Conservation (phyloP, 2,113 vertebrate genomes). For the Baryphthengus martii region DNA sequence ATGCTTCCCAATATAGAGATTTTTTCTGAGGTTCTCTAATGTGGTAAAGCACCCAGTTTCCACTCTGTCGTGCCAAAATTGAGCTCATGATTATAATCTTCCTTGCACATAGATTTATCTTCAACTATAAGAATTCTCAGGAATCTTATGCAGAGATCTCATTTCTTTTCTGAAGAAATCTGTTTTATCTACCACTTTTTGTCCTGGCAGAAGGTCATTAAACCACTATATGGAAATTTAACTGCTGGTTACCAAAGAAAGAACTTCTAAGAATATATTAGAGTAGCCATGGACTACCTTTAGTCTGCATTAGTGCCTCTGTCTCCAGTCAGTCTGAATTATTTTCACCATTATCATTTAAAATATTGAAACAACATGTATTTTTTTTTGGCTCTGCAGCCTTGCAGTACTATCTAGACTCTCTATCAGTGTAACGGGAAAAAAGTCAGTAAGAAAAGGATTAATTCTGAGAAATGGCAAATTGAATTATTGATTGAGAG, state of each 20-base stretch:
- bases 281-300: not conserved
- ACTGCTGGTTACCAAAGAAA: not conserved
- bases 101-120: not conserved
- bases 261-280: not conserved
- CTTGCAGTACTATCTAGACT: not conserved
- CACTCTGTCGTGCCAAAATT: not conserved
- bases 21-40: not conserved
- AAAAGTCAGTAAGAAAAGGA: not conserved
- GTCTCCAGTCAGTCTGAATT: not conserved
- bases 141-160: not conserved
- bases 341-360: not conserved
- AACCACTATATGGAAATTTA: not conserved
- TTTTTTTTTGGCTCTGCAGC: not conserved
- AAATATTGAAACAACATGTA: not conserved
- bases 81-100: not conserved
- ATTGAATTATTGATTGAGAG: not conserved
- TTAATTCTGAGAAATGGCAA: conserved; percentile 2
- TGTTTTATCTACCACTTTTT: not conserved
- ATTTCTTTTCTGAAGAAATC: not conserved
- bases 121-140: not conserved
- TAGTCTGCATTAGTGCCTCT: not conserved
- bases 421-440: not conserved
- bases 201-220: not conserved
- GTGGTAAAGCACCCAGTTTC: not conserved
- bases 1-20: not conserved